These are phyloP conservation scores for Craterocephalus amniculus DNA, from an alignment of 2,797 vertebrate genomes.

Conservation along the genomic window DNA sequence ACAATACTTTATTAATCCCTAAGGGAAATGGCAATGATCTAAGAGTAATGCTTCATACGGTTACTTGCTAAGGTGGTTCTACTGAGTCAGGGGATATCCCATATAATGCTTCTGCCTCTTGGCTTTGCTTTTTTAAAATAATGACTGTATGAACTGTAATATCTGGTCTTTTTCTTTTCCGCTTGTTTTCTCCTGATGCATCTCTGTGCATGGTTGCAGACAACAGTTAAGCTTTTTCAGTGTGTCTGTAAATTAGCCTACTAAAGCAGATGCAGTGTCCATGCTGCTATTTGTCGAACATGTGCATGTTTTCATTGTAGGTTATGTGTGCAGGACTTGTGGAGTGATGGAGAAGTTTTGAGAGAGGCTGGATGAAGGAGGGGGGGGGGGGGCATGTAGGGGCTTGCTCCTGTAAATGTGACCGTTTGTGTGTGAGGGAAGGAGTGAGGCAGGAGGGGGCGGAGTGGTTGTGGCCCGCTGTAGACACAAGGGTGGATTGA, in stretches of 20 bases:
- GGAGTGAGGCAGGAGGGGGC: slow-evolving; percentile 20
- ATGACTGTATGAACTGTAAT: no score
- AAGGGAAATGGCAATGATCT: no score
- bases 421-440: slow-evolving; percentile 67
- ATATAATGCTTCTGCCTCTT: no score
- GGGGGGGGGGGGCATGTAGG: slow-evolving; percentile 16
- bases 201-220: no score
- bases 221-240: neutral
- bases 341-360: slow-evolving; percentile 61
- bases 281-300: neutral
- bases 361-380: slow-evolving; percentile 11
- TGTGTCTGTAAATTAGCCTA: neutral
- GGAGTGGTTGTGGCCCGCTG: slow-evolving; percentile 64
- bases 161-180: no score
- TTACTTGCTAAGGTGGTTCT: no score
- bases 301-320: slow-evolving; percentile 27
- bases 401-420: slow-evolving; percentile 72
- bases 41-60: no score
- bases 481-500: slow-evolving; percentile 78
- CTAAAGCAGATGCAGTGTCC: slow-evolving; percentile 10
- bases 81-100: no score
- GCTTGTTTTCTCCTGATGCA: no score
- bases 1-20: no score
- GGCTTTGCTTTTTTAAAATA: no score
- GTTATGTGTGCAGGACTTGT: slow-evolving; percentile 59